These are phyloP conservation scores for Danaus plexippus DNA, from an alignment of 1,140 invertebrate genomes.

Conservation along the genomic window DNA sequence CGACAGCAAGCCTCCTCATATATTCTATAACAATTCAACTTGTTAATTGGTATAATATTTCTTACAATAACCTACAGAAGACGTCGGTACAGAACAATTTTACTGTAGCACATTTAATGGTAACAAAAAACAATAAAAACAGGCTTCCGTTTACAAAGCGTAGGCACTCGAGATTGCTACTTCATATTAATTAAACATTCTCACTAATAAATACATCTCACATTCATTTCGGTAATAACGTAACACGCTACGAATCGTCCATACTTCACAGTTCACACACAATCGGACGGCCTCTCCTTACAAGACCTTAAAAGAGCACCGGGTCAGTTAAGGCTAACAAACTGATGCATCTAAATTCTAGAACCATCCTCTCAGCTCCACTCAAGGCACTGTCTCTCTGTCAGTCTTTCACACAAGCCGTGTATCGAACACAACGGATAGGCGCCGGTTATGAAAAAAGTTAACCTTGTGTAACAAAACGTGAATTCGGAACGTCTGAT, in stretches of 20 bases:
- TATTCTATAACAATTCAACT: conserved; percentile 68
- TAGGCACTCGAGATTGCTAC: conserved; percentile 72
- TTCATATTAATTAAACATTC: conserved; percentile 63
- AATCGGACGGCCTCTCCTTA: conserved; percentile 61
- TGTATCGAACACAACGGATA: conserved; percentile 44
- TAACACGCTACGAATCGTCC: conserved; percentile 40
- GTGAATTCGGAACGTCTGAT: conserved; percentile 66
- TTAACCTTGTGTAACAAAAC: conserved; percentile 69
- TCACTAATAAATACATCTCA: conserved; percentile 67
- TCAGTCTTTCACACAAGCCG: conserved; percentile 59
- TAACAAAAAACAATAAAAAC: conserved; percentile 69
- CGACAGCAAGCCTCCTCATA: conserved; percentile 36
- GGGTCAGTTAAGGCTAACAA: conserved; percentile 44
- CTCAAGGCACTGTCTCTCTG: conserved; percentile 35
- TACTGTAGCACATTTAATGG: conserved; percentile 64
- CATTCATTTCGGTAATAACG: conserved; percentile 36
- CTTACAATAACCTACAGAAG: conserved; percentile 65
- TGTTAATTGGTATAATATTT: conserved; percentile 68
- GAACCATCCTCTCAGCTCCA: conserved; percentile 39
- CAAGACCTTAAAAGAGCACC: conserved; percentile 67
- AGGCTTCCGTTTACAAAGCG: conserved; percentile 70
- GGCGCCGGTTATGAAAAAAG: conserved; percentile 52
- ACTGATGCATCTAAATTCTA: conserved; percentile 46
- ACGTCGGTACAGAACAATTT: conserved; percentile 65
- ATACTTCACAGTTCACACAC: conserved; percentile 32